phyloP scores from a whole-genome alignment of 2,797 vertebrate genomes.

The Alosa sapidissima region DNA sequence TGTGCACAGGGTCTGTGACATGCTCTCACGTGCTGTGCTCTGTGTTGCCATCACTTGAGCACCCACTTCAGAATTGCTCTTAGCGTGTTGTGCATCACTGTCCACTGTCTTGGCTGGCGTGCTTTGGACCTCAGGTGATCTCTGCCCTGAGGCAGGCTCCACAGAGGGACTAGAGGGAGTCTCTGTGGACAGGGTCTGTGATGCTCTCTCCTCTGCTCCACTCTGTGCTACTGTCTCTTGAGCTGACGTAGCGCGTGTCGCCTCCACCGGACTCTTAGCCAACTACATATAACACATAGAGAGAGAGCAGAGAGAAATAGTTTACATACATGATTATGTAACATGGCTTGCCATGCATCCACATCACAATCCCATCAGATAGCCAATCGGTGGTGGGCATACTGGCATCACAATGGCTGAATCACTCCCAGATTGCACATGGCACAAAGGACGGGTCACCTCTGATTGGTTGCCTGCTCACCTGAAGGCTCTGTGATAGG shows the following conservation, averaged over 20 bases:
- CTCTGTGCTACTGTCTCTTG: too few relatives aligned
- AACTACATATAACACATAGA: background rate
- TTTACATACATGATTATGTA: background rate
- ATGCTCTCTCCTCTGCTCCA: too few relatives aligned
- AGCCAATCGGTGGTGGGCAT: background rate
- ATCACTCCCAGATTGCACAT: background rate
- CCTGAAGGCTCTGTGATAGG: conserved; percentile 40
- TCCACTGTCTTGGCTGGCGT: too few relatives aligned
- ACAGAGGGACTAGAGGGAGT: too few relatives aligned
- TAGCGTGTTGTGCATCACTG: too few relatives aligned
- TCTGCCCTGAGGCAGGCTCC: too few relatives aligned
- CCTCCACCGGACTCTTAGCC: background rate
- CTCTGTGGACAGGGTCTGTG: too few relatives aligned
- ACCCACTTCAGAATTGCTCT: too few relatives aligned
- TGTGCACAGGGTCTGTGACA: background rate
- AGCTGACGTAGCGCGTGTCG: too few relatives aligned
- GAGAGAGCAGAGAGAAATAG: background rate
- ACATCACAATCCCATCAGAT: background rate
- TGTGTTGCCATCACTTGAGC: too few relatives aligned
- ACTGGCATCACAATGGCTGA: too few relatives aligned
- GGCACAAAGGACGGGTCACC: background rate
- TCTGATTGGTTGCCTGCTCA: conserved; percentile 40
- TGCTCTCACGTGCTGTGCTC: background rate
- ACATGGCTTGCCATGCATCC: background rate
- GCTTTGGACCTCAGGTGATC: too few relatives aligned